Evolutionary conservation across 1,140 invertebrate species (phyloP), one percentile per base, ranked within the genome.

Genomic region (Papilio machaon): DNA sequence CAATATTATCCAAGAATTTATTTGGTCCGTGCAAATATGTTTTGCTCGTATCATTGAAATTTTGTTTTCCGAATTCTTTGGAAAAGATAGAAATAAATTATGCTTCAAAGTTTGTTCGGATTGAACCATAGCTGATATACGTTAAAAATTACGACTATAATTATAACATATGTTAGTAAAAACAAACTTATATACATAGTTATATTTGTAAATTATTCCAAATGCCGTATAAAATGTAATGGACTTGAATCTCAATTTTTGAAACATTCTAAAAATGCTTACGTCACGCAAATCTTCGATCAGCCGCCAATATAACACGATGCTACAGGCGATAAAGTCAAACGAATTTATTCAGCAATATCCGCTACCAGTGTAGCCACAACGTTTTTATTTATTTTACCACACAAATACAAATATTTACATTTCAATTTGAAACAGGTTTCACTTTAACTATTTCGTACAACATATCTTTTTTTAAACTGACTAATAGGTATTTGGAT

Each of bases 301-400:
- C 91, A 91, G 81, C 79, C 83, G 82, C 89, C 87, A 88, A 89
- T 89, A 88, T 82, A 80, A 82, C 80, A 35, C 64, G 64, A 35
- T 67, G 83, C 81, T 78, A 83, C 74, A 80, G 86, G 83, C 83
- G 83, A 83, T 80, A 82, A 75, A 89, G 85, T 88, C 89, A 91
- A 92, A 91, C 89, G 90, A 92, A 92, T 91, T 91, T 91, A 91
- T 92, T 91, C 88, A 91, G 88, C 90, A 90, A 91, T 91, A 90
- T 91, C 91, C 89, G 64, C 23, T 38, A 67, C 23, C 30, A 67
- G 64, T 67, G 15, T 67, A 67, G 30, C 64, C 13, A 38, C 64
- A 38, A 67, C 30, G 23, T 67, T 67, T 38, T 67, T 67, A 67
- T 67, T 67, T 67, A 30, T 67, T 67, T 35, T 67, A 67, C 23